Percentiles rank a stretch among this genome's conserved stretches.
Evolutionary conservation across 1,140 invertebrate species (phyloP).

Genomic region (Zaprionus kolodkinae): DNA sequence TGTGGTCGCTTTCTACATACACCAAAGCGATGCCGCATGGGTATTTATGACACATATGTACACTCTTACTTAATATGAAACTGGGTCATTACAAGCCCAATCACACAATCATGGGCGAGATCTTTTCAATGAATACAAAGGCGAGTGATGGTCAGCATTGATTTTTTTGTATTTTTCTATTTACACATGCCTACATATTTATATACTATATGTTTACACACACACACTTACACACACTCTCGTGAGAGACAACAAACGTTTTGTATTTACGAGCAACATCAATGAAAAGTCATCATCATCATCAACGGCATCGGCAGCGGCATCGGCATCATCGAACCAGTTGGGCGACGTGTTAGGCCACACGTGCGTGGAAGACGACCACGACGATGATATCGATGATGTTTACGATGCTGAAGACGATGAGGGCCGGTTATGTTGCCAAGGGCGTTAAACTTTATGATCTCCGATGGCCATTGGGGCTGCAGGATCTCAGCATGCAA

Average conservation of each 20-base stretch:
- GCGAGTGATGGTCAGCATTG: slow-evolving; percentile 58
- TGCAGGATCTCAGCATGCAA: slow-evolving; percentile 52
- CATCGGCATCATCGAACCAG: slow-evolving; percentile 49
- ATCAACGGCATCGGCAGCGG: background rate
- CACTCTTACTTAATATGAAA: slow-evolving; percentile 64
- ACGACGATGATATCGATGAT: slow-evolving; percentile 9
- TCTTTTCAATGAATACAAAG: slow-evolving; percentile 60
- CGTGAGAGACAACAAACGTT: slow-evolving; percentile 12
- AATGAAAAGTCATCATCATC: slow-evolving; percentile 50
- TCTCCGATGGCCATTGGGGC: slow-evolving; percentile 48
- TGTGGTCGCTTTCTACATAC: slow-evolving; percentile 4
- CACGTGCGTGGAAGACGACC: slow-evolving; percentile 51
- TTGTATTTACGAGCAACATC: slow-evolving; percentile 51
- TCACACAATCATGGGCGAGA: slow-evolving; percentile 10
- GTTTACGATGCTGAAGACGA: slow-evolving; percentile 27
- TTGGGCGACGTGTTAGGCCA: slow-evolving; percentile 45
- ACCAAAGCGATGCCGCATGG: slow-evolving; percentile 3
- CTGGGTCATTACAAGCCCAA: slow-evolving; percentile 74
- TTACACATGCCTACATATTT: slow-evolving; percentile 1
- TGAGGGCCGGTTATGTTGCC: slow-evolving; percentile 25
- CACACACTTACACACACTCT: background rate
- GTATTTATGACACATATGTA: slow-evolving; percentile 62
- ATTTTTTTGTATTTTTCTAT: slow-evolving; percentile 9
- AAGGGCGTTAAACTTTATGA: slow-evolving; percentile 56
- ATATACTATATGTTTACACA: background rate